phyloP scores from a whole-genome alignment of 2,113 vertebrate species.

The Grammomys surdaster region DNA sequence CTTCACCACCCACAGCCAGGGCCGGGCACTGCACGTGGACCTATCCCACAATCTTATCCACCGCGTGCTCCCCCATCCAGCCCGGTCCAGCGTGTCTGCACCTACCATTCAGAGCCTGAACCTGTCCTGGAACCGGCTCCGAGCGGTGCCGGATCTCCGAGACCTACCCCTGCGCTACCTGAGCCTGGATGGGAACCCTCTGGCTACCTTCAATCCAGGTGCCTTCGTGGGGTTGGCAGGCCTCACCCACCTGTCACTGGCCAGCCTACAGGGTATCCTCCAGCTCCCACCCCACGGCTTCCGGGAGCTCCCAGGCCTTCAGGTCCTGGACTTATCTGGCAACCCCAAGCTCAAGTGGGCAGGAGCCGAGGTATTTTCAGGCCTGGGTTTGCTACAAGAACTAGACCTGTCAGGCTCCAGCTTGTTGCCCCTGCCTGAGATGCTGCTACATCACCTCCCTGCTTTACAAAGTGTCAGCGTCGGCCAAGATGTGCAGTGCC shows the following conservation, averaged over 20 bases:
- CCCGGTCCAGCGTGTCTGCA: conserved; percentile 3
- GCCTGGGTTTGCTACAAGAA: conserved; percentile 93
- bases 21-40: conserved; percentile 91
- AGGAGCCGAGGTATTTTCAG: conserved; percentile 88
- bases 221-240: conserved; percentile 90
- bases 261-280: conserved; percentile 86
- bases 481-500: conserved; percentile 89
- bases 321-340: conserved; percentile 94
- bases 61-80: conserved; percentile 78
- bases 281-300: conserved; percentile 89
- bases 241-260: conserved; percentile 93
- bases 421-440: conserved; percentile 87
- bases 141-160: conserved; percentile 87
- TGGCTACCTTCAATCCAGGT: conserved; percentile 86
- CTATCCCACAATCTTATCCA: conserved; percentile 92
- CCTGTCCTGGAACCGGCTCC: conserved; percentile 92
- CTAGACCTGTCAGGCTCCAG: conserved; percentile 93
- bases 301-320: conserved; percentile 90
- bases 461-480: conserved; percentile 93
- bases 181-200: conserved; percentile 93
- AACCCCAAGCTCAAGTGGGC: conserved; percentile 89
- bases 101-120: conserved; percentile 93
- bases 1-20: conserved; percentile 90
- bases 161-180: conserved; percentile 93
- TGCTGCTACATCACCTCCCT: conserved; percentile 90